phyloP scores from a whole-genome alignment of 2,888 invertebrate genomes.

The Spilarctia lutea region DNA sequence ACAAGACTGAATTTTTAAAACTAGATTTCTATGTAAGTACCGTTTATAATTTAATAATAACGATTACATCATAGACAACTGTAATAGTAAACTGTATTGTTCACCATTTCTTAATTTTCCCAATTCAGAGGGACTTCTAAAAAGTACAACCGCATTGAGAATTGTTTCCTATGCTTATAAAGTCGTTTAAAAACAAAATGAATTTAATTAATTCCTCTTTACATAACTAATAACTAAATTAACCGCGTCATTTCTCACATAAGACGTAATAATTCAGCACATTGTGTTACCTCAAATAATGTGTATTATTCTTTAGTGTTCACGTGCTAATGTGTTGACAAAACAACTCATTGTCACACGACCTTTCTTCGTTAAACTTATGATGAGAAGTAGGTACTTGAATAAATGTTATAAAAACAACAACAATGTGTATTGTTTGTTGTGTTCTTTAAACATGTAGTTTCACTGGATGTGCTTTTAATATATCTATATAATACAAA shows the following conservation, averaged over 20 bases:
- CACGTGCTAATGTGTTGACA: conserved; percentile 16
- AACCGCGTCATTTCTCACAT: conserved; percentile 19
- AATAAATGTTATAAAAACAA: conserved; percentile 53
- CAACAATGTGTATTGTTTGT: conserved; percentile 67
- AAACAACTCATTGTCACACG: conserved; percentile 35
- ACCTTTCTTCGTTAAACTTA: conserved; percentile 36
- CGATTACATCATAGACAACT: too few species aligned
- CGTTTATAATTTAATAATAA: too few species aligned
- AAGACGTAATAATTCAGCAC: conserved; percentile 8
- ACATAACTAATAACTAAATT: conserved; percentile 10
- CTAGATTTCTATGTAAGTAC: too few species aligned
- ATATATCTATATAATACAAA: too few species aligned
- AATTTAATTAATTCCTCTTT: not conserved
- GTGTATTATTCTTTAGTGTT: conserved; percentile 25
- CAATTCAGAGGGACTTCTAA: too few species aligned
- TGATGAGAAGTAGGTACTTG: conserved; percentile 24
- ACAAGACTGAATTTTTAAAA: too few species aligned
- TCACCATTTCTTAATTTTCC: too few species aligned
- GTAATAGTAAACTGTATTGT: too few species aligned
- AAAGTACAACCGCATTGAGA: not conserved
- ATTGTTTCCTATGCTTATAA: not conserved
- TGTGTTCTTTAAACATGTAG: conserved; percentile 1
- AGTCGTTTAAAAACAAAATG: not conserved
- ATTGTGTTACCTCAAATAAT: conserved; percentile 8
- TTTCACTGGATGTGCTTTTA: not conserved